Base-by-base conservation (phyloP, 2,113 vertebrate genomes). In the Labeo catla region DNA sequence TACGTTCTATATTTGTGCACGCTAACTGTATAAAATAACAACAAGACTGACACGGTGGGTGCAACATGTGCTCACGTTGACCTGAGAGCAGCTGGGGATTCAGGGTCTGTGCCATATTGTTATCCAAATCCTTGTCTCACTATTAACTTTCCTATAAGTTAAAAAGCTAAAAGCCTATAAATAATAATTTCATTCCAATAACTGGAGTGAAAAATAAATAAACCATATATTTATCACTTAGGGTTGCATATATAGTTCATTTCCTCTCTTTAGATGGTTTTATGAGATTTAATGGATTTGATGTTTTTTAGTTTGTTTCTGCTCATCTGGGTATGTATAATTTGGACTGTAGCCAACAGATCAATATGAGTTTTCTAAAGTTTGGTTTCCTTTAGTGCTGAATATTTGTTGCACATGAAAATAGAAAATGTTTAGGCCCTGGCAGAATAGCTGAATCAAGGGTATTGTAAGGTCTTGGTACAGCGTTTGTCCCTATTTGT, bases 401-500 rank as follows among this genome's bases (percentile, higher is more conserved):
- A 72, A 70, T 70, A 70, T 70, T 39, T 39, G 7, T 6, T 70
- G 8, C 7, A 16, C 1, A 3, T 5, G 5, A 39, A 39, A 5
- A 39, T 39, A 39, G 39, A 39, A 39, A 39, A 39, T 39, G 39
- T 39, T 39, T 39, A 39, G 39, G 39, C 39, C 39, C 5, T 5
- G 39, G 74, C 23, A 50, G 23, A 76, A 23, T 7, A 52, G 52
- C 34, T 43, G 76, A 43, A 8, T 59, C 16, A 43, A 34, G n/a
- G n/a, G 13, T 3, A 63, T 47, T 76, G 70, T 76, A n/a, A 8
- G 13, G 39, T 84, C 28, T 21, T 43, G 23, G 19, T 21, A 39
- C 65, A 73, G 66, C 8, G 34, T 87, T 78, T 68, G 36, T 73
- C 23, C n/a, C 39, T 80, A 16, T 87, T 79, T 68, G 43, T 74